Evolutionary conservation across 2,113 vertebrate genomes (phyloP).

Genomic region (Acrocephalus kingi): DNA sequence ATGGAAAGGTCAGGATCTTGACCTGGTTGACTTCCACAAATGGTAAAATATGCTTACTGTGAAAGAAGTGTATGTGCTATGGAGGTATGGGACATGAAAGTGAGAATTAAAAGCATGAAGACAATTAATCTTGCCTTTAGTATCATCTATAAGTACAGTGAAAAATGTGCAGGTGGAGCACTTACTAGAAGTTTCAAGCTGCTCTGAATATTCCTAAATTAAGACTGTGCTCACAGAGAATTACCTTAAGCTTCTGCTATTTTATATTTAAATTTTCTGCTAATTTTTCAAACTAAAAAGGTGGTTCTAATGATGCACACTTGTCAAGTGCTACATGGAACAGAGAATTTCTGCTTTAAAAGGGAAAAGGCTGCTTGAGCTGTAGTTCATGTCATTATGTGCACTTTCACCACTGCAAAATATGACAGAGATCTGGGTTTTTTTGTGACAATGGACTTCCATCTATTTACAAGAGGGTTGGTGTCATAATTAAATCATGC

Average conservation of each 20-base stretch:
- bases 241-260: neutral
- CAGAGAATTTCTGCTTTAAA: neutral
- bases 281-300: neutral
- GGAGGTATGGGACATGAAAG: neutral
- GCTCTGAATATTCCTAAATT: neutral
- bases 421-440: neutral
- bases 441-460: neutral
- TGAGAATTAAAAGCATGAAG: neutral
- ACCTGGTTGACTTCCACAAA: conserved; percentile 51
- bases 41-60: conserved; percentile 54
- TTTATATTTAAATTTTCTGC: neutral
- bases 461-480: neutral
- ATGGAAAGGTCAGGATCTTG: conserved; percentile 26
- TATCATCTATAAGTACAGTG: neutral
- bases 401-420: neutral
- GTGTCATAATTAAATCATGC: neutral
- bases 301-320: neutral
- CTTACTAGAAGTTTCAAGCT: neutral
- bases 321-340: neutral
- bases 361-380: neutral
- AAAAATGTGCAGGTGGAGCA: neutral
- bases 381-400: neutral
- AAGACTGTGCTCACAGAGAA: neutral
- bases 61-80: neutral
- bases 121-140: neutral